These are phyloP conservation scores for Diplolepis rosae DNA, from an alignment of 2,888 invertebrate genomes.

Conservation along the genomic window DNA sequence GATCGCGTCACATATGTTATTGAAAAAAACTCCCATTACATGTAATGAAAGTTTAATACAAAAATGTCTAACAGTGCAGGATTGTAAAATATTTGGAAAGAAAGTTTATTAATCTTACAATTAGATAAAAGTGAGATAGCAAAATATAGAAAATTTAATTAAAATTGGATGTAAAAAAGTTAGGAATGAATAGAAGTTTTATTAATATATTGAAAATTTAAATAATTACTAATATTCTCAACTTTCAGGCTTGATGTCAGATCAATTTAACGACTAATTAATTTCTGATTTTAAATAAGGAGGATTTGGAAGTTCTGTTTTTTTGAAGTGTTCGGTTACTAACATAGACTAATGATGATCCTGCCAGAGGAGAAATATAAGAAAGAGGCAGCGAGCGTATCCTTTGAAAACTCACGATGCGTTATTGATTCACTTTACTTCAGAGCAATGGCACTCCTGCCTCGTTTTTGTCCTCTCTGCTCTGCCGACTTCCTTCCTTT, in stretches of 20 bases:
- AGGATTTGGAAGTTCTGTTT: background rate
- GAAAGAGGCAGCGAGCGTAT: constrained; percentile 23
- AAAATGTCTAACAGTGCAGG: too few species aligned
- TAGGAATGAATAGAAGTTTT: too few species aligned
- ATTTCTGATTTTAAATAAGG: constrained; percentile 1
- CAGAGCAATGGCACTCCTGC: constrained; percentile 19
- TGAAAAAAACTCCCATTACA: too few species aligned
- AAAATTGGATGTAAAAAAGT: too few species aligned
- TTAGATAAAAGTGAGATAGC: too few species aligned
- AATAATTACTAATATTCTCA: background rate
- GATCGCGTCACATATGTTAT: too few species aligned
- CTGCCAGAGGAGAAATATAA: background rate
- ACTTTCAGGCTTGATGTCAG: background rate
- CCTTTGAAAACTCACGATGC: constrained; percentile 30
- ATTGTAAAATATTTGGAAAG: background rate
- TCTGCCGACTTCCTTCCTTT: constrained; percentile 1
- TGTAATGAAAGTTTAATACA: too few species aligned
- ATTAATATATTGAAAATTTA: too few species aligned
- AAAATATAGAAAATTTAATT: too few species aligned
- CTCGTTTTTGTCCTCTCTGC: constrained; percentile 20
- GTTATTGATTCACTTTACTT: constrained; percentile 31
- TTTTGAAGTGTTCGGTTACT: constrained; percentile 18
- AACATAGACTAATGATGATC: background rate
- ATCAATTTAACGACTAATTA: constrained; percentile 4
- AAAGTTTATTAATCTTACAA: too few species aligned